Conservation (phyloP, 2,113 vertebrate species). For the Lagenorhynchus albirostris region DNA sequence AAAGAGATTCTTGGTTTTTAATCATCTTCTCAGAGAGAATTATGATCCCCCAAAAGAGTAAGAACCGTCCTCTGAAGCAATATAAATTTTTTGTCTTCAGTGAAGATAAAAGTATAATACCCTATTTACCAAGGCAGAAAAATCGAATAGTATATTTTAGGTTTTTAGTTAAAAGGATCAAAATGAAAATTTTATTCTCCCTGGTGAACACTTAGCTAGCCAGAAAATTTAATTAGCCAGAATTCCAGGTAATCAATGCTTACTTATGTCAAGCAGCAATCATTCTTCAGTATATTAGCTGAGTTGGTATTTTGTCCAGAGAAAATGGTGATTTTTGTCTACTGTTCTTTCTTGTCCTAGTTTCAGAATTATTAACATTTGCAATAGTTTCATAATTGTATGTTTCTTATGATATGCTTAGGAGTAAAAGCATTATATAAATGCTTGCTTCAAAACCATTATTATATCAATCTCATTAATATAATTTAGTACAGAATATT, state of each 20-base stretch:
- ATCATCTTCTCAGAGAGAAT: background rate
- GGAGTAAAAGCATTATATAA: background rate
- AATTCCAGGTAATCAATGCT: background rate
- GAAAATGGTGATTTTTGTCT: slow-evolving; percentile 33
- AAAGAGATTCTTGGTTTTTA: background rate
- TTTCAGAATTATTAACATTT: slow-evolving; percentile 9
- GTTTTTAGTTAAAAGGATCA: background rate
- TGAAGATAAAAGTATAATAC: background rate
- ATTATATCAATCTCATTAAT: background rate
- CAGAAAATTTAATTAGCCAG: background rate
- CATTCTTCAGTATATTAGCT: background rate
- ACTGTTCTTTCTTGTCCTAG: background rate
- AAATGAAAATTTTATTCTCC: background rate
- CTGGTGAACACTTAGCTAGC: background rate
- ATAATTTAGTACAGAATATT: slow-evolving; percentile 2
- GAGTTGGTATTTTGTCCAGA: background rate
- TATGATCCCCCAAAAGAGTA: background rate
- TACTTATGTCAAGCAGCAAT: background rate
- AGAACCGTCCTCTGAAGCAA: background rate
- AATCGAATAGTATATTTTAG: background rate
- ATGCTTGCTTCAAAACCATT: background rate
- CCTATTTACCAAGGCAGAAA: background rate
- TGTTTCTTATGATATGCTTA: slow-evolving; percentile 30
- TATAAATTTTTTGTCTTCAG: slow-evolving; percentile 7
- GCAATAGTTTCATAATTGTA: background rate